Evolutionary conservation across 2,113 vertebrate genomes (phyloP).

Genomic region (Proteles cristata): DNA sequence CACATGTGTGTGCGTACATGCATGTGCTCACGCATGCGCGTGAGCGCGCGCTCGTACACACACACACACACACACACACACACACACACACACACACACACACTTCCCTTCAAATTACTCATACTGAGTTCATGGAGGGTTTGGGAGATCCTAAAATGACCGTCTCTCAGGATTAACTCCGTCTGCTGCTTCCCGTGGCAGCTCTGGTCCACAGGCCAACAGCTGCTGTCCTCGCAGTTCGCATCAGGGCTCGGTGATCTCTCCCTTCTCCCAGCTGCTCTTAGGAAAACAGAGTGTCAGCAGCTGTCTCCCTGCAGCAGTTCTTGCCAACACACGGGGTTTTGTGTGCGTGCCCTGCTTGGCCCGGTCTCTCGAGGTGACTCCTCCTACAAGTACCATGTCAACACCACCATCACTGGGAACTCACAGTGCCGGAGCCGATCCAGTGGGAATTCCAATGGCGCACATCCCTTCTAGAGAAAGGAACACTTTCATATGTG

Average conservation of each 20-base stretch:
- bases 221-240: background rate
- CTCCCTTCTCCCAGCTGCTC: conserved; percentile 18
- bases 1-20: too few relatives aligned
- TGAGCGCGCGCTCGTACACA: too few relatives aligned
- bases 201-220: background rate
- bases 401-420: background rate
- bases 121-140: background rate
- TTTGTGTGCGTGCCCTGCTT: background rate
- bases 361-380: background rate
- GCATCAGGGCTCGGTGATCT: background rate
- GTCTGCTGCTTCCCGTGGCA: background rate
- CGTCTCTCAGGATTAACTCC: background rate
- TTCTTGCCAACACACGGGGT: background rate
- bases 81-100: background rate
- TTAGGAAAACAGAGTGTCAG: background rate
- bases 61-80: accelerated
- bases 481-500: background rate
- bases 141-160: background rate
- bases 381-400: background rate
- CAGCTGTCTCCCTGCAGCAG: background rate
- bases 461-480: background rate
- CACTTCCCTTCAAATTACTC: background rate
- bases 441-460: background rate
- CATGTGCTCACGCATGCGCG: too few relatives aligned
- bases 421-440: background rate